Evolutionary conservation across 2,113 vertebrate genomes (phyloP).

Genomic region (Micromys minutus): DNA sequence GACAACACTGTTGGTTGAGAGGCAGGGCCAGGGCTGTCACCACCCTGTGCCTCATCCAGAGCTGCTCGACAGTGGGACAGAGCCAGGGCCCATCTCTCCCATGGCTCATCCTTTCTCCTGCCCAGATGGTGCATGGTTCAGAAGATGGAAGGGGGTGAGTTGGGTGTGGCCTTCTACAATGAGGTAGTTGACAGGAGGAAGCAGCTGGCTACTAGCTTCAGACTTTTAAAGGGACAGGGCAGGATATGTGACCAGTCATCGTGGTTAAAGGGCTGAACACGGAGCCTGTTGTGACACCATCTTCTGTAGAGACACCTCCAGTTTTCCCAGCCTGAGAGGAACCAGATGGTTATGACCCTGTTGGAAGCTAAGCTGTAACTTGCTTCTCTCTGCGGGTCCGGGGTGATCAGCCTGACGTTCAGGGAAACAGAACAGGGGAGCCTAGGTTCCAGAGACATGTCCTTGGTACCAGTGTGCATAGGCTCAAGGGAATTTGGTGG

Average conservation of each 20-base stretch:
- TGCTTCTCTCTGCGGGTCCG: conserved; percentile 64
- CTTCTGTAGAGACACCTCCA: not conserved
- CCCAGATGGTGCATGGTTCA: not conserved
- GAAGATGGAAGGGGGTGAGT: rapidly evolving
- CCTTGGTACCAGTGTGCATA: conserved; percentile 57
- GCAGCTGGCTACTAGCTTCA: not conserved
- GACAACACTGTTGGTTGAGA: rapidly evolving
- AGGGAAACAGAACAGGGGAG: not conserved
- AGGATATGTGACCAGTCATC: not conserved
- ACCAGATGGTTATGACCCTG: conserved; percentile 5
- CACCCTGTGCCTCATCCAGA: not conserved
- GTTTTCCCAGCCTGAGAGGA: not conserved
- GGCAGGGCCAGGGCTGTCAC: not conserved
- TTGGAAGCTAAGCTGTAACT: not conserved
- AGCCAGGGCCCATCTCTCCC: not conserved
- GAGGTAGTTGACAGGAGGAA: not conserved
- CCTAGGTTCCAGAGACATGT: not conserved
- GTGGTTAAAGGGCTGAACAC: not conserved
- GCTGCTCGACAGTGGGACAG: not conserved
- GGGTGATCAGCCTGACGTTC: conserved; percentile 58
- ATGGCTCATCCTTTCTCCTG: not conserved
- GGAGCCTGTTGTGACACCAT: not conserved
- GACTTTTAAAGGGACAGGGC: not conserved
- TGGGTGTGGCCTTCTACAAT: too few species aligned
- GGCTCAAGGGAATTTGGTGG: conserved; percentile 35